Base-by-base conservation (phyloP, 2,888 invertebrate genomes). In the Cosmorhoe ocellata region DNA sequence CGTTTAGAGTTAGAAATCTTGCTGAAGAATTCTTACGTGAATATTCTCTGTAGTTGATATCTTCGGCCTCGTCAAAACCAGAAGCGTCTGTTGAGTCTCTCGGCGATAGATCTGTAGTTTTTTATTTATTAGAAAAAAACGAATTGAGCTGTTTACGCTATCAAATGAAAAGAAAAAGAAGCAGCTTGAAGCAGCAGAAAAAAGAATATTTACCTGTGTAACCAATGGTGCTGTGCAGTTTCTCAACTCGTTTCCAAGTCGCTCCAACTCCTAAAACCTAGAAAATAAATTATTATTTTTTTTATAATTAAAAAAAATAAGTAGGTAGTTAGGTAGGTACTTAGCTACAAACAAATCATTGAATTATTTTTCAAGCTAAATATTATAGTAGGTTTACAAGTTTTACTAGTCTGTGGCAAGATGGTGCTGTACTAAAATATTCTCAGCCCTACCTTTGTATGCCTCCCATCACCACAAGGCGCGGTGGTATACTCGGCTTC, bases 401-500 rank as follows among this genome's bases (percentile, higher is more conserved):
- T n/a, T n/a, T n/a, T n/a, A n/a, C n/a, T n/a, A n/a, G n/a, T n/a
- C n/a, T n/a, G n/a, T n/a, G n/a, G n/a, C n/a, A n/a, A n/a, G n/a
- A n/a, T n/a, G n/a, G n/a, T n/a, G n/a, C n/a, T n/a, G n/a, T n/a
- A n/a, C n/a, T n/a, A n/a, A n/a, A n/a, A n/a, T n/a, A n/a, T n/a
- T n/a, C n/a, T n/a, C 12, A n/a, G 4, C 7, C 12, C 4, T 36
- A 76, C 83, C 79, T 90, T 89, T 0, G 90, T 91, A 65, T 93
- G 92, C 34, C 84, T 69, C 1, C 89, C 91, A 59, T 92, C 92
- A 0, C 88, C 81, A 54, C 90, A 80, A 0, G 84, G 83, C 68
- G 92, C 91, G 12, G 90, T 89, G 37, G 91, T 75, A 64, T 93
- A 94, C 59, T 93, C 93, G 10, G 86, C 90, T 8, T 91, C 90